These are phyloP conservation scores for Morelia viridis DNA, from an alignment of 2,797 vertebrate species.

Conservation along the genomic window DNA sequence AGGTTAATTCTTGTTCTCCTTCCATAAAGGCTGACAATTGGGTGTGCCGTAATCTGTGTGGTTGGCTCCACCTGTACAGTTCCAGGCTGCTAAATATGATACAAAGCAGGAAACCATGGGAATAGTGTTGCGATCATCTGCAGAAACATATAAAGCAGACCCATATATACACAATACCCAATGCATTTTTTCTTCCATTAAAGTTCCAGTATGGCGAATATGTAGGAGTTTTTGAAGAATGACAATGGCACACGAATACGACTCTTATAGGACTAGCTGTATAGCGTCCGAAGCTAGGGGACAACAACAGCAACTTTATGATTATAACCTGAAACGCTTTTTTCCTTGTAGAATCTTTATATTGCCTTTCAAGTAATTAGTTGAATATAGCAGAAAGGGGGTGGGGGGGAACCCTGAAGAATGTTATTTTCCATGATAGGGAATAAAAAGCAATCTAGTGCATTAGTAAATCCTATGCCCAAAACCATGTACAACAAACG, in stretches of 20 bases:
- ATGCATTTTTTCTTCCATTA: background rate
- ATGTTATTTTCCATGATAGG: background rate
- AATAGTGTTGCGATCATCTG: background rate
- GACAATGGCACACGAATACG: background rate
- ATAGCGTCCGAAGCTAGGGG: background rate
- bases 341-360: background rate
- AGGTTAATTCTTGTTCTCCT: background rate
- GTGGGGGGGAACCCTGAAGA: too few relatives aligned
- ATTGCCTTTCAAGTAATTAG: background rate
- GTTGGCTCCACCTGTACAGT: too few relatives aligned
- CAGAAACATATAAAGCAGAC: background rate
- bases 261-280: background rate
- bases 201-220: background rate
- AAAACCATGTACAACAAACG: background rate
- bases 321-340: background rate
- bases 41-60: background rate
- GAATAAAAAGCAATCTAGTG: background rate
- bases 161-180: background rate
- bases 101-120: background rate
- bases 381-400: background rate
- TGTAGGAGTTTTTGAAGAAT: background rate
- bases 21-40: background rate
- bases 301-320: background rate
- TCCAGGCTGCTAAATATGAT: background rate
- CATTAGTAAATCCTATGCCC: background rate